These are phyloP conservation scores for Ommatoiulus sabulosus DNA, from an alignment of 2,888 invertebrate species.

Conservation along the genomic window DNA sequence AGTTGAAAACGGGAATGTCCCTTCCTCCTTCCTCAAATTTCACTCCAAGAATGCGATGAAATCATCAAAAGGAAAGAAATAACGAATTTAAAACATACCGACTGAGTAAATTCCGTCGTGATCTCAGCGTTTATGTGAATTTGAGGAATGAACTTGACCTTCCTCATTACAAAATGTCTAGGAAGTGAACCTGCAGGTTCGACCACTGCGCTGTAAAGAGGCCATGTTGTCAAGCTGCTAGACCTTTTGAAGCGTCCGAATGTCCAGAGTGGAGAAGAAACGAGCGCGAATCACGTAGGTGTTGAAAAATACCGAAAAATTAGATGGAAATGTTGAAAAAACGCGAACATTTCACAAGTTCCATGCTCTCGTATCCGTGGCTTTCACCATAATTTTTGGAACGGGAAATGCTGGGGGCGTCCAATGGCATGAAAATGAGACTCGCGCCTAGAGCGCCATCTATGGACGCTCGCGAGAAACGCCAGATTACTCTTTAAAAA, in stretches of 20 bases:
- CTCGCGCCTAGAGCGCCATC: not conserved
- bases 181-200: slow-evolving; percentile 47
- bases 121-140: not conserved
- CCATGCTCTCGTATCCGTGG: not conserved
- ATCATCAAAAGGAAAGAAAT: not conserved
- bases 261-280: not conserved
- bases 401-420: slow-evolving; percentile 34
- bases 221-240: not conserved
- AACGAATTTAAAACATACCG: not conserved
- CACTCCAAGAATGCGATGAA: not conserved
- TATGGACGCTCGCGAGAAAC: not conserved
- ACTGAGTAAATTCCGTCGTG: not conserved
- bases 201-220: not conserved
- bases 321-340: not conserved
- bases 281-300: not conserved
- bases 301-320: not conserved
- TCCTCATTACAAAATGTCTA: slow-evolving; percentile 49
- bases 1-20: slow-evolving; percentile 3
- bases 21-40: slow-evolving; percentile 10
- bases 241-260: not conserved
- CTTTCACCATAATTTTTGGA: slow-evolving; percentile 16
- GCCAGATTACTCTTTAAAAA: not conserved
- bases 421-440: not conserved
- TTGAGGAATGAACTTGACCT: slow-evolving; percentile 47
- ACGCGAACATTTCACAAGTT: not conserved